phyloP scores from a whole-genome alignment of 2,888 invertebrate genomes.

The Carpatolechia fugitivella region DNA sequence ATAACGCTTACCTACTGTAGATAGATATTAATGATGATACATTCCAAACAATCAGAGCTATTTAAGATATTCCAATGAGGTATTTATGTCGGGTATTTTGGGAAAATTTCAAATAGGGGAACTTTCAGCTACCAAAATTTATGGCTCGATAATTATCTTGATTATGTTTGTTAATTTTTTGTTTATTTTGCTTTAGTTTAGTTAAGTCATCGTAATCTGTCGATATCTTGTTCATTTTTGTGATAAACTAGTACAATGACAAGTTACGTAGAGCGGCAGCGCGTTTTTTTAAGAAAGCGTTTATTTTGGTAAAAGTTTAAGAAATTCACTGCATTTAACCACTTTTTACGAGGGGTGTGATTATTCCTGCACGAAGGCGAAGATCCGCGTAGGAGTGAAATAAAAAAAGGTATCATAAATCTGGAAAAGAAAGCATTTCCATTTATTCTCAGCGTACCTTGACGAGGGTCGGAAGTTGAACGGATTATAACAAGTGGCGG shows the following conservation, averaged over 20 bases:
- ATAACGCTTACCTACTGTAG: too few relatives aligned
- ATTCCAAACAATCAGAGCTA: slow-evolving; percentile 22
- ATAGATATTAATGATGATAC: too few relatives aligned
- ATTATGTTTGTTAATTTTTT: slow-evolving; percentile 5
- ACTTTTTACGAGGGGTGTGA: neutral
- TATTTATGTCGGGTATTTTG: slow-evolving; percentile 28
- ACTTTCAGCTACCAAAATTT: slow-evolving; percentile 11
- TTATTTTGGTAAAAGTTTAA: too few relatives aligned
- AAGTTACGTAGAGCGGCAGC: too few relatives aligned
- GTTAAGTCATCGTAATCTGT: too few relatives aligned
- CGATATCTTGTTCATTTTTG: too few relatives aligned
- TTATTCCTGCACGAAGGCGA: neutral
- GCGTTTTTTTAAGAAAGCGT: too few relatives aligned
- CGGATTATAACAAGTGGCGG: slow-evolving; percentile 77
- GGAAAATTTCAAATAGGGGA: slow-evolving; percentile 28
- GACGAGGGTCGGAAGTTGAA: slow-evolving; percentile 76
- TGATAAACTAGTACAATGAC: too few relatives aligned
- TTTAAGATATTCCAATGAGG: slow-evolving; percentile 32
- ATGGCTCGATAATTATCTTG: slow-evolving; percentile 9
- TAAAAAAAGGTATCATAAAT: slow-evolving; percentile 55
- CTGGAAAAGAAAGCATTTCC: slow-evolving; percentile 61
- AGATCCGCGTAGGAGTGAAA: slow-evolving; percentile 8
- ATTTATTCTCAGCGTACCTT: slow-evolving; percentile 72
- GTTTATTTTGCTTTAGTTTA: neutral
- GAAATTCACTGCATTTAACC: too few relatives aligned